phyloP scores from a whole-genome alignment of 2,797 vertebrate genomes.

The Aplochiton taeniatus region DNA sequence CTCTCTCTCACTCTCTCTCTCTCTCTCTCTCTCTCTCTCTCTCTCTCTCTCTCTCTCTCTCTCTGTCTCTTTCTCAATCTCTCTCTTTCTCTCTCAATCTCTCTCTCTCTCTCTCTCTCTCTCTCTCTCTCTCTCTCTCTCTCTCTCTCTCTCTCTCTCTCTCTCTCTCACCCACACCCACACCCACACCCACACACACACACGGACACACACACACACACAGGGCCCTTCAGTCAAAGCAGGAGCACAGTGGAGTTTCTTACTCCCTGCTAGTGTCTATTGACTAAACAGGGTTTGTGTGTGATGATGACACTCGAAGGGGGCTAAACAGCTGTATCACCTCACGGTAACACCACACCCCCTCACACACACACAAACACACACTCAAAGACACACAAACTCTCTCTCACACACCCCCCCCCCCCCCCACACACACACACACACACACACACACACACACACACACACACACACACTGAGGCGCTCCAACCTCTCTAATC shows the following conservation, averaged over 20 bases:
- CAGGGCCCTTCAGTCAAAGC: constrained; percentile 4
- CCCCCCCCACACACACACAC: constrained; percentile 8
- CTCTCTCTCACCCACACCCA: background rate
- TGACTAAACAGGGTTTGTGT: constrained; percentile 47
- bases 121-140: background rate
- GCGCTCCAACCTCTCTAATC: too few relatives aligned
- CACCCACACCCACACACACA: background rate
- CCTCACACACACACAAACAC: constrained; percentile 23
- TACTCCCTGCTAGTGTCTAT: constrained; percentile 28
- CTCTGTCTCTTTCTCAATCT: background rate
- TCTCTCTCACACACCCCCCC: background rate
- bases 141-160: background rate
- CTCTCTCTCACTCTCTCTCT: background rate
- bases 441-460: constrained; percentile 1
- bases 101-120: background rate
- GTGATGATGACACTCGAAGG: constrained; percentile 49
- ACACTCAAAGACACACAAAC: background rate
- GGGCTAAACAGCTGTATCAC: constrained; percentile 51
- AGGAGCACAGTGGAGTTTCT: constrained; percentile 28
- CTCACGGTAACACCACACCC: constrained; percentile 36
- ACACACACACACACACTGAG: constrained; percentile 15
- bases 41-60: background rate
- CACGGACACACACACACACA: constrained; percentile 1
- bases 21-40: too few relatives aligned
- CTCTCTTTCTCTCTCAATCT: too few relatives aligned